Percentiles rank a stretch among this genome's conserved stretches.
These are phyloP conservation scores for Halcyon leucocephala DNA, from an alignment of 2,797 vertebrate species.

Conservation along the genomic window DNA sequence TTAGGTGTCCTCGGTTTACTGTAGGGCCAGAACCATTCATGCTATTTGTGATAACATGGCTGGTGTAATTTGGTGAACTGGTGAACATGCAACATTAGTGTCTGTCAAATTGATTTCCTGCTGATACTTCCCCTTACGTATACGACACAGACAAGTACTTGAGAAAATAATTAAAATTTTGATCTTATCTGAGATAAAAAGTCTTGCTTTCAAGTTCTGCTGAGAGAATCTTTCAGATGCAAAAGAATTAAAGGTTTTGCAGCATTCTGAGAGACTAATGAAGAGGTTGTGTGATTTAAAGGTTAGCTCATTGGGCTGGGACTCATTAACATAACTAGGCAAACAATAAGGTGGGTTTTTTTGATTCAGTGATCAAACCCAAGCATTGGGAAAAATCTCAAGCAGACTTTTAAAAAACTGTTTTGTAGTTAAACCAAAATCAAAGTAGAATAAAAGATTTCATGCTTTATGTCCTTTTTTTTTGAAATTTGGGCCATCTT, in stretches of 20 bases:
- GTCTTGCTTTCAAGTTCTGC: conserved; percentile 5
- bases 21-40: not conserved
- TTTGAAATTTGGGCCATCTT: not conserved
- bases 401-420: not conserved
- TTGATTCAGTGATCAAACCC: not conserved
- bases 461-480: not conserved
- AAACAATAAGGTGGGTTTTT: not conserved
- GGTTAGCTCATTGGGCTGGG: conserved; percentile 20
- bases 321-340: conserved; percentile 48
- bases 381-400: not conserved
- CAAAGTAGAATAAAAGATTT: not conserved
- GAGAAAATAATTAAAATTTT: conserved; percentile 57
- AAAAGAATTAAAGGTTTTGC: conserved; percentile 37
- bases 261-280: conserved; percentile 34
- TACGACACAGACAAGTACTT: not conserved
- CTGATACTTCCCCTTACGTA: not conserved
- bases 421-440: not conserved
- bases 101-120: conserved; percentile 43
- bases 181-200: not conserved
- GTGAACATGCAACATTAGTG: conserved; percentile 27
- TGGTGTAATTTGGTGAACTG: conserved; percentile 23
- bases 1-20: conserved; percentile 28
- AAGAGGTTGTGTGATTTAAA: conserved; percentile 55
- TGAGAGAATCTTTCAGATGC: conserved; percentile 14
- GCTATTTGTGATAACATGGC: not conserved